Evolutionary conservation across 2,113 vertebrate species (phyloP).

Genomic region (Grammomys surdaster): DNA sequence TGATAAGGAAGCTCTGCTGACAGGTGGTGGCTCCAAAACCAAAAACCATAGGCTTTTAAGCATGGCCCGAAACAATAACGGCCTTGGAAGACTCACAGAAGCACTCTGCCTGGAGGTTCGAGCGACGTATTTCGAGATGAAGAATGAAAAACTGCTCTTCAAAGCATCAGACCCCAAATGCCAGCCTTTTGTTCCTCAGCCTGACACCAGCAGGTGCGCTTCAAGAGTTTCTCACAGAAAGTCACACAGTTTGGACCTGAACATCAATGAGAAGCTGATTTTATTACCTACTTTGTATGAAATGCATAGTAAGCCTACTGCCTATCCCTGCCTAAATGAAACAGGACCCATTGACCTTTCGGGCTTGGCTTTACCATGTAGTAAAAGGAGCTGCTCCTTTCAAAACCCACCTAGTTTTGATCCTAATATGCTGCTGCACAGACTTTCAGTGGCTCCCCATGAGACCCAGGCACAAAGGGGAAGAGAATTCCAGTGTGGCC

Average conservation of each 20-base stretch:
- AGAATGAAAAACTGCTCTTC: conserved; percentile 79
- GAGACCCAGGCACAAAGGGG: conserved; percentile 76
- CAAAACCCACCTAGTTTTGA: conserved; percentile 63
- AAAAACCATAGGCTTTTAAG: conserved; percentile 77
- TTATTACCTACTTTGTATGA: conserved; percentile 76
- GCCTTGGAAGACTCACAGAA: conserved; percentile 84
- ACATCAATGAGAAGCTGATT: conserved; percentile 80
- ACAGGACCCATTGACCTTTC: conserved; percentile 68
- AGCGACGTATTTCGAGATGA: conserved; percentile 78
- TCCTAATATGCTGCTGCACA: conserved; percentile 77
- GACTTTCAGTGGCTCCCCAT: conserved; percentile 76
- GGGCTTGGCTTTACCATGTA: conserved; percentile 73
- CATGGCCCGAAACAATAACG: conserved; percentile 75
- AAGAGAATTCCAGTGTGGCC: conserved; percentile 76
- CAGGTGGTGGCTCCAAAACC: conserved; percentile 74
- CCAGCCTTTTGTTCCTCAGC: conserved; percentile 77
- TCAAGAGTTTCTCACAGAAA: conserved; percentile 87
- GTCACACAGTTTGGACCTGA: conserved; percentile 88
- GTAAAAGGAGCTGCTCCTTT: conserved; percentile 70
- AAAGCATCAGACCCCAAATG: conserved; percentile 81
- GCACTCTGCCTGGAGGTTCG: conserved; percentile 87
- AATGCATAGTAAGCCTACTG: conserved; percentile 60
- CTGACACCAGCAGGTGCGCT: conserved; percentile 77
- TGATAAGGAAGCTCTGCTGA: conserved; percentile 68
- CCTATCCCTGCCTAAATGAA: conserved; percentile 70